Percentiles rank a stretch among this genome's conserved stretches.
Conservation (phyloP, 2,888 invertebrate species). For the Microctonus brassicae region DNA sequence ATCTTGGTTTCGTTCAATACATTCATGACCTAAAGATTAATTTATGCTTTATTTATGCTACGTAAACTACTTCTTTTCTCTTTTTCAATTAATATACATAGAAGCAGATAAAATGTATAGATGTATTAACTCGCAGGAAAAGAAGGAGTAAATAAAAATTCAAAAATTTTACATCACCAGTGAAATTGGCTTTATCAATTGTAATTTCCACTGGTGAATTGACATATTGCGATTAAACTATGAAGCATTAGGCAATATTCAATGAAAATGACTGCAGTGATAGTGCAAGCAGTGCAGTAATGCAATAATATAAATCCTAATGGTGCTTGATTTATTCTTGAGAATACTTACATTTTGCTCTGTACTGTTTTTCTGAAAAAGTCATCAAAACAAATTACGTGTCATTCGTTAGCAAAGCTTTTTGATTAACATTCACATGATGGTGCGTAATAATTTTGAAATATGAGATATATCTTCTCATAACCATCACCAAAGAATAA, state of each 20-base stretch:
- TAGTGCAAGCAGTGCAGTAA: slow-evolving; percentile 60
- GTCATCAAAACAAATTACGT: slow-evolving; percentile 56
- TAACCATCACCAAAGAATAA: slow-evolving; percentile 25
- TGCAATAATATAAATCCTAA: slow-evolving; percentile 56
- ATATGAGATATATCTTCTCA: background rate
- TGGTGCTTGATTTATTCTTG: slow-evolving; percentile 56
- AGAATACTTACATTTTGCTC: slow-evolving; percentile 72
- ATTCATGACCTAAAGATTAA: slow-evolving; percentile 68
- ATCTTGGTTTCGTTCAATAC: slow-evolving; percentile 70
- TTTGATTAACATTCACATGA: slow-evolving; percentile 13
- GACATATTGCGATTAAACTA: background rate
- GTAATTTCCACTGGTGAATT: background rate
- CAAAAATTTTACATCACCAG: background rate
- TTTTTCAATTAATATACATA: no score
- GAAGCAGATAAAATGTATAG: no score
- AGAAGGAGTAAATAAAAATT: background rate
- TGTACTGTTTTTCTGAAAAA: slow-evolving; percentile 69
- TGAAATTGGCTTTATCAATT: background rate
- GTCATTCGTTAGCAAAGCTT: slow-evolving; percentile 51
- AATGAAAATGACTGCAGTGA: slow-evolving; percentile 33
- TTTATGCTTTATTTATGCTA: background rate
- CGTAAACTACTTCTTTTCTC: background rate
- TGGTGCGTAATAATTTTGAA: slow-evolving; percentile 2
- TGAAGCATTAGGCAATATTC: background rate
- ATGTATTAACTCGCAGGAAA: no score